Percentiles rank a stretch among this genome's conserved stretches.
These are phyloP conservation scores for Hipparchia semele DNA, from an alignment of 2,888 invertebrate genomes.

Conservation along the genomic window DNA sequence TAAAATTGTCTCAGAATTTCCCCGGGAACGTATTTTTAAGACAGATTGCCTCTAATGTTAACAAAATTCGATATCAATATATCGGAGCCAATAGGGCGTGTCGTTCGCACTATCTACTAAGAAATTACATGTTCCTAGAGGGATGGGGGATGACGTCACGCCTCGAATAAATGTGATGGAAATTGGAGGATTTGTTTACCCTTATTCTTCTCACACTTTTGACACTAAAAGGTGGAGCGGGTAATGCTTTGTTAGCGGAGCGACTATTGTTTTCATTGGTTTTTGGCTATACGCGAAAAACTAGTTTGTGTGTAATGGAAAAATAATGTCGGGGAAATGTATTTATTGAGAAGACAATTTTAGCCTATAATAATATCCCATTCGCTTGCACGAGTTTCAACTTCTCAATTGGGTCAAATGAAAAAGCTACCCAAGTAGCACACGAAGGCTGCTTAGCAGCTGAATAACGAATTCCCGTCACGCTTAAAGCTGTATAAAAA, in stretches of 20 bases:
- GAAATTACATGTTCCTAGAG: slow-evolving; percentile 71
- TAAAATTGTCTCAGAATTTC: slow-evolving; percentile 12
- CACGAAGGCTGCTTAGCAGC: no score
- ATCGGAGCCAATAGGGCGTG: slow-evolving; percentile 68
- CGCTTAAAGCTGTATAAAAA: no score
- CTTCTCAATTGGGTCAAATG: neutral
- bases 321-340: slow-evolving; percentile 29
- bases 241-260: slow-evolving; percentile 47
- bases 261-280: slow-evolving; percentile 57
- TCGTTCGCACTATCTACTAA: slow-evolving; percentile 77
- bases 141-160: slow-evolving; percentile 54
- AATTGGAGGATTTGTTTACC: slow-evolving; percentile 84
- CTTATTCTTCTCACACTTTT: slow-evolving; percentile 82
- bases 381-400: neutral
- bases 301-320: slow-evolving; percentile 30
- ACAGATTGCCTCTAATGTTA: slow-evolving; percentile 54
- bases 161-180: slow-evolving; percentile 82
- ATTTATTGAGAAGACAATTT: neutral
- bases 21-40: slow-evolving; percentile 21
- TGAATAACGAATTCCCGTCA: no score
- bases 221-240: slow-evolving; percentile 78
- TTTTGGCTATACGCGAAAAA: slow-evolving; percentile 31
- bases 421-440: no score
- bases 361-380: neutral
- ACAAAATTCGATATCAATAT: slow-evolving; percentile 67